phyloP scores from a whole-genome alignment of 2,888 invertebrate genomes.

The Ophonus ardosiacus region DNA sequence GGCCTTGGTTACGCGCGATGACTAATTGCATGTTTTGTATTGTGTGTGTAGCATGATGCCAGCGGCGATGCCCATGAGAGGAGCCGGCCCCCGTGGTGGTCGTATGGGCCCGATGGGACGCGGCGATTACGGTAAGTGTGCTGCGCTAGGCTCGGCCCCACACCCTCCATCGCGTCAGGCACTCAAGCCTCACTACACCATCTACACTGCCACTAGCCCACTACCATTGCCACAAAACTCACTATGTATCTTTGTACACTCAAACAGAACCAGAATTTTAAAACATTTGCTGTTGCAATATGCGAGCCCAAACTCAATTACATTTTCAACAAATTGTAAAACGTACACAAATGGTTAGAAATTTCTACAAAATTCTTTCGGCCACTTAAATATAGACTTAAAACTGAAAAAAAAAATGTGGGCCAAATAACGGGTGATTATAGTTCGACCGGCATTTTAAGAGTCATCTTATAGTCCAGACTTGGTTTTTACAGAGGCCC shows the following conservation, averaged over 20 bases:
- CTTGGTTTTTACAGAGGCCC: no score
- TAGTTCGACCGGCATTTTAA: no score
- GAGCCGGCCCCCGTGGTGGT: slow-evolving; percentile 77
- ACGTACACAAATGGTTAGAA: no score
- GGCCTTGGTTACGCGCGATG: background rate
- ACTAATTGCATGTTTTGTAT: slow-evolving; percentile 54
- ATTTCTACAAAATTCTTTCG: no score
- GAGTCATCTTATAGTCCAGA: no score
- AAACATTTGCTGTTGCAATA: background rate
- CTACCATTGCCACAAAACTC: background rate
- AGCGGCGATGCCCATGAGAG: slow-evolving; percentile 80
- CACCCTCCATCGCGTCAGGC: slow-evolving; percentile 38
- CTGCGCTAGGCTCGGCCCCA: slow-evolving; percentile 27
- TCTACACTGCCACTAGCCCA: background rate
- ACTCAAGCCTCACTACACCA: slow-evolving; percentile 26
- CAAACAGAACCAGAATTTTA: background rate
- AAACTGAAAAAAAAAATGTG: no score
- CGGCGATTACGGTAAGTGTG: slow-evolving; percentile 92
- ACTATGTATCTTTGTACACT: slow-evolving; percentile 19
- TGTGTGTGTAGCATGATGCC: slow-evolving; percentile 80
- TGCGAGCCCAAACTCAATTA: no score
- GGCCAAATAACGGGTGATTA: no score
- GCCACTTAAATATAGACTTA: no score
- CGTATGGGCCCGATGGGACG: slow-evolving; percentile 87
- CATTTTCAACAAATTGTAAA: no score